A percentile compares a stretch with the other conserved stretches of the same genome.
phyloP scores from a whole-genome alignment of 2,113 vertebrate species.

The Gopherus evgoodei region DNA sequence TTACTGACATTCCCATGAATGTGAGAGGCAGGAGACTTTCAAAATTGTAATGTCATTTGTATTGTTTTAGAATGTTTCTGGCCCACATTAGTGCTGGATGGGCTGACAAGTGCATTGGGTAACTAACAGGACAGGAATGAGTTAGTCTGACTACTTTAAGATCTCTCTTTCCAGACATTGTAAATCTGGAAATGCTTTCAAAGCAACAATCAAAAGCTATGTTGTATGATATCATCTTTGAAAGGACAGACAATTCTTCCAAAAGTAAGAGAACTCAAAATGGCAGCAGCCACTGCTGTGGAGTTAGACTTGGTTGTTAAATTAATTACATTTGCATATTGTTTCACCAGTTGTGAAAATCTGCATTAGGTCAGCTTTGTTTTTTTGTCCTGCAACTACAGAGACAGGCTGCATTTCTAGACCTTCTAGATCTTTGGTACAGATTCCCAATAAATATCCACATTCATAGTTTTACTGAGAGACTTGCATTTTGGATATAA shows the following conservation, averaged over 20 bases:
- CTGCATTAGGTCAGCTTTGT: neutral
- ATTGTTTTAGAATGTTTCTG: neutral
- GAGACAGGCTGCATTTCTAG: neutral
- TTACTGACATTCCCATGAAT: neutral
- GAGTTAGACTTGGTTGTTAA: neutral
- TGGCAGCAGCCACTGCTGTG: neutral
- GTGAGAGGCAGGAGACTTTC: neutral
- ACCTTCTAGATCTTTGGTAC: neutral
- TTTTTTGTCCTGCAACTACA: slow-evolving; percentile 4
- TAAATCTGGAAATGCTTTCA: neutral
- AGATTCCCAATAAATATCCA: neutral
- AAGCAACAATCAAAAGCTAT: neutral
- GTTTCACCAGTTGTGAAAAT: neutral
- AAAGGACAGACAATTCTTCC: neutral
- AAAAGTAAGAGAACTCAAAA: neutral
- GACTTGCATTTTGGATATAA: neutral
- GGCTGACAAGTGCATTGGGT: neutral
- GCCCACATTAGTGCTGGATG: neutral
- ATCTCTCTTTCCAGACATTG: neutral
- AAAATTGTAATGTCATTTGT: neutral
- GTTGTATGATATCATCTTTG: neutral
- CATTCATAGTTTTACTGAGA: neutral
- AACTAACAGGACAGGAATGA: neutral
- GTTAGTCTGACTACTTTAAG: neutral
- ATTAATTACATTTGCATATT: neutral